Conservation (phyloP, 1,140 invertebrate species). For the Idris sp. region DNA sequence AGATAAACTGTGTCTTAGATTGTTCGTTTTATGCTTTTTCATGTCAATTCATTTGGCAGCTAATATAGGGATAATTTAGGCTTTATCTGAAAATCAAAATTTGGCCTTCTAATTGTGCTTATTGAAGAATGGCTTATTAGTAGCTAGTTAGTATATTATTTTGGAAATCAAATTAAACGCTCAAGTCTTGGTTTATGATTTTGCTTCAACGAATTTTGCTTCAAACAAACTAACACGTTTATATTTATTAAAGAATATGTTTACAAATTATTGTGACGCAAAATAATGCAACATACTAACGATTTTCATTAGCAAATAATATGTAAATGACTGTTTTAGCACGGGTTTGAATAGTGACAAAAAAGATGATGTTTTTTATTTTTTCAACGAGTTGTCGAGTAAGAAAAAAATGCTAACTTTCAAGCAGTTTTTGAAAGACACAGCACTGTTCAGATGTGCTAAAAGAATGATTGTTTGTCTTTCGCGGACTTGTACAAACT, state of each 20-base stretch:
- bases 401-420: conserved; percentile 15
- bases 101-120: background rate
- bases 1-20: conserved; percentile 14
- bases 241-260: no score
- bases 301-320: conserved; percentile 35
- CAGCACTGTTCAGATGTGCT: conserved; percentile 24
- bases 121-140: background rate
- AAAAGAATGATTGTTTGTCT: conserved; percentile 47
- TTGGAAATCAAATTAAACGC: no score
- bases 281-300: conserved; percentile 2
- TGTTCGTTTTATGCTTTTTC: conserved; percentile 4
- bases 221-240: no score
- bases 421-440: conserved; percentile 10
- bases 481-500: conserved; percentile 24
- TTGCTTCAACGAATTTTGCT: no score
- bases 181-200: no score
- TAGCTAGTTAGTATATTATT: no score
- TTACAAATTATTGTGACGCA: background rate
- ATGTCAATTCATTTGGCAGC: conserved; percentile 15
- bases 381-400: conserved; percentile 25
- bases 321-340: conserved; percentile 33
- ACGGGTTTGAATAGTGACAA: conserved; percentile 15
- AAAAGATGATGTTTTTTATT: conserved; percentile 15
- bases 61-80: conserved; percentile 4
- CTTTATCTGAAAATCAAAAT: conserved; percentile 17